A percentile compares a stretch with the other conserved stretches of the same genome.
These are phyloP conservation scores for Diceros bicornis DNA, from an alignment of 2,797 vertebrate species.

Conservation along the genomic window DNA sequence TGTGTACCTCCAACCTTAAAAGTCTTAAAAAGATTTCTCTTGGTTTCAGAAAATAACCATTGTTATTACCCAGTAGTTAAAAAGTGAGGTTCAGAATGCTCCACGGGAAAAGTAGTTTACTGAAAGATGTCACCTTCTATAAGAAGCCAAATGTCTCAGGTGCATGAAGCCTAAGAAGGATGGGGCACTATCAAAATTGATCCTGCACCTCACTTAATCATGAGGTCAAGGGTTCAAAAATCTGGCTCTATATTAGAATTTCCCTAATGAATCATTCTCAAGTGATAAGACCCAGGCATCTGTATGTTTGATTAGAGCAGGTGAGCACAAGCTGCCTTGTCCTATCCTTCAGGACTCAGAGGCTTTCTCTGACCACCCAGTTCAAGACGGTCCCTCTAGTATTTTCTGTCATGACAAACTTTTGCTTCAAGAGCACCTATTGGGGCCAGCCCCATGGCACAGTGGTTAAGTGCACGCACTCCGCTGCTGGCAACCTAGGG, in stretches of 20 bases:
- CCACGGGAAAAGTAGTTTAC: not conserved
- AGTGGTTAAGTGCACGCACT: too few species aligned
- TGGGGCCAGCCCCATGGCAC: not conserved
- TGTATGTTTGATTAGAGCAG: not conserved
- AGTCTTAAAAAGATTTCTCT: constrained; percentile 2
- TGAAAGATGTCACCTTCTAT: not conserved
- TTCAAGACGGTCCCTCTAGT: not conserved
- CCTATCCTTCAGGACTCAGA: not conserved
- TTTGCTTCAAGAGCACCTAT: not conserved
- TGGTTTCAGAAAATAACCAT: constrained; percentile 6
- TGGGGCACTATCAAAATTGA: not conserved
- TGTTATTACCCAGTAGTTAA: not conserved
- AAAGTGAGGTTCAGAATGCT: constrained; percentile 30
- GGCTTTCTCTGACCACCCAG: not conserved
- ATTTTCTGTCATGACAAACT: not conserved
- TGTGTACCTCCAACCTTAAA: not conserved
- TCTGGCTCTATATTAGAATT: not conserved
- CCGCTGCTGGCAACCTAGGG: too few species aligned
- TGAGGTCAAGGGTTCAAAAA: not conserved
- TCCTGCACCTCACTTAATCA: not conserved
- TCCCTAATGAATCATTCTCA: not conserved
- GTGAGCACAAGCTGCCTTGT: not conserved
- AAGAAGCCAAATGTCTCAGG: not conserved
- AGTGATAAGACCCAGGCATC: not conserved
- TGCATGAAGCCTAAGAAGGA: not conserved